These are phyloP conservation scores for Fragum sueziense DNA, from an alignment of 2,888 invertebrate genomes.

Conservation along the genomic window DNA sequence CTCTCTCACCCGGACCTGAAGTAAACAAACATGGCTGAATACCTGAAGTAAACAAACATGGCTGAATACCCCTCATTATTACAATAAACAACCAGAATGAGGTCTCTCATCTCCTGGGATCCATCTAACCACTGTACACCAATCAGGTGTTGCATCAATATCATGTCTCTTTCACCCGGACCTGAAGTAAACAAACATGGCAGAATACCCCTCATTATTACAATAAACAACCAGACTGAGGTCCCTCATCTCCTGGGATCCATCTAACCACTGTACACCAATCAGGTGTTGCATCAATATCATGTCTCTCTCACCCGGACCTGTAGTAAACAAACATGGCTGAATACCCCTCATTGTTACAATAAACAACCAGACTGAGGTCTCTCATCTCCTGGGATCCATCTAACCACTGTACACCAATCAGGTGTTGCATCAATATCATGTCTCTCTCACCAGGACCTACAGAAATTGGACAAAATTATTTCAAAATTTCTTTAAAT, in stretches of 20 bases:
- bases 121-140: slow-evolving; percentile 94
- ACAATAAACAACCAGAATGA: slow-evolving; percentile 93
- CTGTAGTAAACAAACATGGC: slow-evolving; percentile 97
- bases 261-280: slow-evolving; percentile 94
- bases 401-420: slow-evolving; percentile 96
- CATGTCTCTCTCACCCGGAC: slow-evolving; percentile 91
- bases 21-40: too few species aligned
- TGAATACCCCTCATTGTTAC: slow-evolving; percentile 87
- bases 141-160: slow-evolving; percentile 96
- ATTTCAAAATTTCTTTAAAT: too few species aligned
- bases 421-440: slow-evolving; percentile 95
- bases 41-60: too few species aligned
- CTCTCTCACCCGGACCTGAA: slow-evolving; percentile 87
- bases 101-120: slow-evolving; percentile 89
- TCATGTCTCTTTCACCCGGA: slow-evolving; percentile 92
- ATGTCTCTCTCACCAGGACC: slow-evolving; percentile 91
- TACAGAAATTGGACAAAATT: too few species aligned
- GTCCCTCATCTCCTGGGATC: slow-evolving; percentile 89
- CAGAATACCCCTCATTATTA: slow-evolving; percentile 88
- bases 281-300: slow-evolving; percentile 97
- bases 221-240: slow-evolving; percentile 94
- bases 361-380: slow-evolving; percentile 93
- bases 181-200: slow-evolving; percentile 92
- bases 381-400: slow-evolving; percentile 88
- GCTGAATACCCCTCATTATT: slow-evolving; percentile 89